Evolutionary conservation across 2,113 vertebrate species (phyloP), one percentile per base, ranked within the genome.

Genomic region (Alaudala cheleensis): DNA sequence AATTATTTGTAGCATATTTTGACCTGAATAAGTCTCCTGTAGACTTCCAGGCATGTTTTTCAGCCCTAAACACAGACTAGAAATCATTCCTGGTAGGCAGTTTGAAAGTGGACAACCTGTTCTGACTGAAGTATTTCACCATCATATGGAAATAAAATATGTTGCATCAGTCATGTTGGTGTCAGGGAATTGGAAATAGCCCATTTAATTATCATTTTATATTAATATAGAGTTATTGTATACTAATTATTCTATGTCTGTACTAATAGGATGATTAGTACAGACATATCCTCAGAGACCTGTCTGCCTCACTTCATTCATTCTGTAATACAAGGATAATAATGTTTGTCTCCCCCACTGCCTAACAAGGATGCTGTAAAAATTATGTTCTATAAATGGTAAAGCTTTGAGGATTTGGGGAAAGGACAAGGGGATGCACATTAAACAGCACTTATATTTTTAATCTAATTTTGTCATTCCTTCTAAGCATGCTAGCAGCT

Each of bases 391-490:
- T 49, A 8, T 39, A 73, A 80, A 77, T n/a, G 18, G 45, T n/a
- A 84, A 69, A 62, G 33, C 44, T 60, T 17, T 22, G 26, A 81
- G 19, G 14, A 74, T 72, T 33, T 76, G 39, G 17, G 17, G 17
- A 31, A n/a, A 54, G 45, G 23, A 51, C 2, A 1, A 66, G 1
- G 1, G 10, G 10, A 33, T 1, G 5, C 11, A 56, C 12, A 37
- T 57, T 81, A 84, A 62, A 78, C 26, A 74, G 37, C 34, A 79
- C 14, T 67, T 91, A 28, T 49, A 14, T 8, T 71, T 93, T 69
- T 49, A 24, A 28, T 40, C 45, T 71, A n/a, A 73, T 6, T 50
- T 81, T 40, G 10, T 42, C 28, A 37, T 61, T 76, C 37, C 28
- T 91, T 69, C 3, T 40, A 83, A 93, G 24, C 65, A 54, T 5